Percentiles rank a stretch among this genome's conserved stretches.
Conservation (phyloP, 2,888 invertebrate species). For the Epinotia nisella region DNA sequence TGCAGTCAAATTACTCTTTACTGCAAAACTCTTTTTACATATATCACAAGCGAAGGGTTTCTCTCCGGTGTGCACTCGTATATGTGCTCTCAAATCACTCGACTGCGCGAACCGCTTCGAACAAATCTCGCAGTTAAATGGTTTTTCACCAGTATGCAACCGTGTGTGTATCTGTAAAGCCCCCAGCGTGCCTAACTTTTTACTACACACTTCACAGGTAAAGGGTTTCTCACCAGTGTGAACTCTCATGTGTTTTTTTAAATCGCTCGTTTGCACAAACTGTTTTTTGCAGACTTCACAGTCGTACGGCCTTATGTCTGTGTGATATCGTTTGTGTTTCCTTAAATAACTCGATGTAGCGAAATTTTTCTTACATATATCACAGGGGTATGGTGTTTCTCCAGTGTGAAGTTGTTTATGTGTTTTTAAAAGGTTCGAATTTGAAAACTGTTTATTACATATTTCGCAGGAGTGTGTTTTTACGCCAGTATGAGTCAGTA, state of each 20-base stretch:
- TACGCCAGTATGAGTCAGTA: not conserved
- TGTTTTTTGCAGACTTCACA: not conserved
- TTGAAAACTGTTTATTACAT: not conserved
- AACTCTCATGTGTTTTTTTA: not conserved
- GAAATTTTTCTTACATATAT: not conserved
- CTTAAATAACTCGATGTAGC: not conserved
- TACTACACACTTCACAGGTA: not conserved
- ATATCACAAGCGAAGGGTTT: not conserved
- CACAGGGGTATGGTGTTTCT: not conserved
- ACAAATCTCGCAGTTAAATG: not conserved
- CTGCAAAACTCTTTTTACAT: not conserved
- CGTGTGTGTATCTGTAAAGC: not conserved
- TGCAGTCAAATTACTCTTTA: not conserved
- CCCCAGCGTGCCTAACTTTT: not conserved
- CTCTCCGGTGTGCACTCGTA: not conserved
- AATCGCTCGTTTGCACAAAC: not conserved
- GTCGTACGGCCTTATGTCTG: not conserved
- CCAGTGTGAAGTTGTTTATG: not conserved
- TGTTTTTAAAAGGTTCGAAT: not conserved
- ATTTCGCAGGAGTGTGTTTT: not conserved
- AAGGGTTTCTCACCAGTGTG: not conserved
- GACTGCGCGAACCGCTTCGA: not conserved
- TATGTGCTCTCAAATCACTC: not conserved
- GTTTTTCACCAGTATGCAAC: not conserved
- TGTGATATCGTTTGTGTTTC: not conserved